Base-by-base conservation (phyloP, 2,888 invertebrate species). In the Dermolepida albohirtum region DNA sequence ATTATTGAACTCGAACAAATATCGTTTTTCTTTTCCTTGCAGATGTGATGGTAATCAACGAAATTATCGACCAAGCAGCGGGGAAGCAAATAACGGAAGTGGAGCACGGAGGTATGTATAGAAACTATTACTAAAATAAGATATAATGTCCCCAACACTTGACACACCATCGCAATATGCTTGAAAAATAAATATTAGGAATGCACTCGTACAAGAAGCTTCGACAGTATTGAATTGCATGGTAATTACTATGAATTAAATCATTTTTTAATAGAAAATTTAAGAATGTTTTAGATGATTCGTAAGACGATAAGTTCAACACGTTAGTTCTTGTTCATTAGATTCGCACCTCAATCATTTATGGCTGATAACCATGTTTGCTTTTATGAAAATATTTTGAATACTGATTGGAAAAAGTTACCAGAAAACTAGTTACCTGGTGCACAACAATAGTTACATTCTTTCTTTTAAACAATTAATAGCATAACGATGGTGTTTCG, bases 11-110 rank as follows among this genome's bases (percentile, higher is more conserved):
- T 17, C 11, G n/a, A 47, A 47, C 43, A 34, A 29, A 6, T 22
- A 7, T 12, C 34, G 8, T 14, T n/a, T 27, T 52, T 54, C 16
- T 7, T 34, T 34, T 14, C n/a, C 66, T 84, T 87, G 64, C 87
- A 97, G 97, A 98, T 88, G 96, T 97, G 72, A 95, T 97, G 95
- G 97, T 97, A 77, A 87, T 97, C 79, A 97, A 96, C 83, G 96
- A 97, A 84, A 96, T 98, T 79, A 95, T 97, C 78, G 96, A 97
- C 83, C 97, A 97, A 87, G 97, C 94, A 68, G 93, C 96, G 69
- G 93, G 94, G 75, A 88, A 93, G 82, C 94, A 94, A 80, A 94
- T 94, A 85, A 88, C 92, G 80, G 90, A 91, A 70, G 93, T 93
- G 81, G 95, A 95, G 74, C 92, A 92, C 83, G 93, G 92, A 89